Evolutionary conservation across 2,113 vertebrate genomes (phyloP).

Genomic region (Elephas maximus): DNA sequence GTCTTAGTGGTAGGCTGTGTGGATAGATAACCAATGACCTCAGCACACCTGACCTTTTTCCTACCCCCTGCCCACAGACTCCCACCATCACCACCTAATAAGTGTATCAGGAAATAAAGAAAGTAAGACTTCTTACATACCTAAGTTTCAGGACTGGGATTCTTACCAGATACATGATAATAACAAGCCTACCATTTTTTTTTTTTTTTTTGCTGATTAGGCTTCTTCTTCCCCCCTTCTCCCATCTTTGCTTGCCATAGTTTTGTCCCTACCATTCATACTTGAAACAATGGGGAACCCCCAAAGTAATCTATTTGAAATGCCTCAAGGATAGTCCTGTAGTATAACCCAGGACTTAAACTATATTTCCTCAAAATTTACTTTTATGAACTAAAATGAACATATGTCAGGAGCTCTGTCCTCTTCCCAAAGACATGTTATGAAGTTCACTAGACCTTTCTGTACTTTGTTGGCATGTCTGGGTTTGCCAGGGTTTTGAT

Average conservation of each 20-base stretch:
- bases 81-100: background rate
- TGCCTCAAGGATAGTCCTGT: background rate
- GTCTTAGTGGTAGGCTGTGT: background rate
- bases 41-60: background rate
- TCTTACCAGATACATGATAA: background rate
- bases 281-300: background rate
- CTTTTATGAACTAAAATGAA: background rate
- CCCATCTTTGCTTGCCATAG: background rate
- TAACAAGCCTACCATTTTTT: background rate
- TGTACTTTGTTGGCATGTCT: background rate
- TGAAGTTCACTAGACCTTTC: slow-evolving; percentile 74
- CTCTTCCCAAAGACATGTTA: background rate
- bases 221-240: background rate
- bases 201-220: background rate
- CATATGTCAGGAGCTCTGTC: background rate
- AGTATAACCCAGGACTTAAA: background rate
- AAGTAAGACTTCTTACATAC: background rate
- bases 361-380: background rate
- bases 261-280: background rate
- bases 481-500: background rate
- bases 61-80: background rate
- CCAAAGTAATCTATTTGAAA: background rate
- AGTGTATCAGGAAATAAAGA: background rate
- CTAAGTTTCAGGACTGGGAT: background rate
- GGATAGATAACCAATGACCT: background rate